phyloP scores from a whole-genome alignment of 2,888 invertebrate species.

The Galerucella pusilla region DNA sequence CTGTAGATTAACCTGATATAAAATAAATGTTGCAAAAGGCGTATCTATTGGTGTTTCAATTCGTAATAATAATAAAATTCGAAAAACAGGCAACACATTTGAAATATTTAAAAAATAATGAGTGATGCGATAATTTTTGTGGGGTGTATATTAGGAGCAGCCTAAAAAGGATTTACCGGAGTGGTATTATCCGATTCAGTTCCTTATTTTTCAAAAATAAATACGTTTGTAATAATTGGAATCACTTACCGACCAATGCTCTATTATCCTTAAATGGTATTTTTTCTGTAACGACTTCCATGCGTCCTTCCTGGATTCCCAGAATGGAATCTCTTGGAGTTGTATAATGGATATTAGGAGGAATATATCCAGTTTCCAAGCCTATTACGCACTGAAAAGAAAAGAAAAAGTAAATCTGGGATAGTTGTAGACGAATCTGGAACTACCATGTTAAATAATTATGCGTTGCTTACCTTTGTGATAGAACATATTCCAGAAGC shows the following conservation, averaged over 20 bases:
- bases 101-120: no score
- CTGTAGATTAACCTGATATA: no score
- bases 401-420: conserved; percentile 53
- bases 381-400: conserved; percentile 64
- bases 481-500: conserved; percentile 85
- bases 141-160: conserved; percentile 52
- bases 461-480: conserved; percentile 72
- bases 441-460: no score
- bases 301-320: conserved; percentile 71
- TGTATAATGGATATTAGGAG: conserved; percentile 86
- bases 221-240: not conserved
- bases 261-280: conserved; percentile 73
- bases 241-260: conserved; percentile 74
- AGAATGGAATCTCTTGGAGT: conserved; percentile 67
- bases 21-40: no score
- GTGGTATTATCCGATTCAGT: no score
- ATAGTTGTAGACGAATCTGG: no score
- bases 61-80: no score
- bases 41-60: no score
- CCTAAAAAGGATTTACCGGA: not conserved
- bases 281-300: conserved; percentile 79
- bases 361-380: conserved; percentile 82
- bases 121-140: no score
- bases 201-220: not conserved
- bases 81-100: no score